Conservation (phyloP, 2,888 invertebrate genomes). For the Uropetala carovei region DNA sequence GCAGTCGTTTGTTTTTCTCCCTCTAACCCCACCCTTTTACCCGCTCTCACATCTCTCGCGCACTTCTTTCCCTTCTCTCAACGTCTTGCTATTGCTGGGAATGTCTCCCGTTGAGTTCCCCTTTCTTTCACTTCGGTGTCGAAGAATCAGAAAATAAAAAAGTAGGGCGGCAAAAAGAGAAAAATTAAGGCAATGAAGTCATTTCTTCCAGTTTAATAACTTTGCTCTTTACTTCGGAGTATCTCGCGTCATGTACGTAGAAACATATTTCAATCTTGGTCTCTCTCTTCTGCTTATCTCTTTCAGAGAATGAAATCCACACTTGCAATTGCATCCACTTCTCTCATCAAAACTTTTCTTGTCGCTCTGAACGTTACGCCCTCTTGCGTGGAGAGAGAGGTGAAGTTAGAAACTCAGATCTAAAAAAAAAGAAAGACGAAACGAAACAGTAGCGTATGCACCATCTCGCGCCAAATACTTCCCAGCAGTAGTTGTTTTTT, state of each 20-base stretch:
- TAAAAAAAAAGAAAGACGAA: not conserved
- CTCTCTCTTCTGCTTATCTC: not conserved
- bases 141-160: not conserved
- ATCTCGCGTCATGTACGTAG: not conserved
- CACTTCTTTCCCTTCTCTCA: not conserved
- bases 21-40: too few species aligned
- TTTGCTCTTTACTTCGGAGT: not conserved
- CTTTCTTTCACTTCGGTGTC: not conserved
- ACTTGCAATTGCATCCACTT: not conserved
- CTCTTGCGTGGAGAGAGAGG: too few species aligned
- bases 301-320: not conserved
- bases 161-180: not conserved
- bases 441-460: not conserved
- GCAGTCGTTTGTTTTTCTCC: too few species aligned
- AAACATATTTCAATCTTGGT: not conserved
- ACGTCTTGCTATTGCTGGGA: not conserved
- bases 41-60: too few species aligned
- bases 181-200: not conserved
- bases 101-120: not conserved
- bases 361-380: not conserved
- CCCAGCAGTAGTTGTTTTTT: not conserved
- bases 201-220: not conserved
- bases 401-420: not conserved
- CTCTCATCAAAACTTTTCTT: not conserved
- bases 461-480: not conserved